These are phyloP conservation scores for Lysandra coridon DNA, from an alignment of 2,888 invertebrate genomes.

Conservation along the genomic window DNA sequence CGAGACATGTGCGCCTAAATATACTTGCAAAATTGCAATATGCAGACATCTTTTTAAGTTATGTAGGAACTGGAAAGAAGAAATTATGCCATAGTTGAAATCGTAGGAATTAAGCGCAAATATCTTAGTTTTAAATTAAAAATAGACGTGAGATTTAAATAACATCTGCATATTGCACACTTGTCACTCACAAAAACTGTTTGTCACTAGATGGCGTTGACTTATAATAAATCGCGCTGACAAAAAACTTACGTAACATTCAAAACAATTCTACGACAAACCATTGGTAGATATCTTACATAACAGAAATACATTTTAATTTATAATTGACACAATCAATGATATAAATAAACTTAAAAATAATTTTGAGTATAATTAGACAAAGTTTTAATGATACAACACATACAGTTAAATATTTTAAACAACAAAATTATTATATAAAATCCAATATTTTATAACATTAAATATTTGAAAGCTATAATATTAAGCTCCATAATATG, in stretches of 20 bases:
- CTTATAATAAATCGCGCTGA: not conserved
- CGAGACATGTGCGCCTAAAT: not conserved
- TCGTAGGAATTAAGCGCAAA: not conserved
- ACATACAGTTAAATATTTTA: not conserved
- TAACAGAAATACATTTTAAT: slow-evolving; percentile 45
- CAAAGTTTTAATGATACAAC: not conserved
- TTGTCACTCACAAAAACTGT: not conserved
- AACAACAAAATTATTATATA: not conserved
- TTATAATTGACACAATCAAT: slow-evolving; percentile 26
- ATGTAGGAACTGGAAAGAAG: not conserved
- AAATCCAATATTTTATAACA: not conserved
- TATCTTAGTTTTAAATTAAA: not conserved
- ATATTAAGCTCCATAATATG: not conserved
- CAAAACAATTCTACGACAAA: slow-evolving; percentile 42
- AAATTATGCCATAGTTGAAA: not conserved
- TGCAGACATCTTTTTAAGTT: not conserved
- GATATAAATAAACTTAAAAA: not conserved
- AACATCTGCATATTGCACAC: slow-evolving; percentile 18
- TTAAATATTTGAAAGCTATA: not conserved
- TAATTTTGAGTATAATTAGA: not conserved
- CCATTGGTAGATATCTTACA: slow-evolving; percentile 66
- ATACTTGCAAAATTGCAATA: not conserved
- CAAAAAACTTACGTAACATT: not conserved
- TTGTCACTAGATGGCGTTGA: not conserved
- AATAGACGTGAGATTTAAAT: slow-evolving; percentile 7